Conservation (phyloP, 2,113 vertebrate species). For the Mohoua ochrocephala region DNA sequence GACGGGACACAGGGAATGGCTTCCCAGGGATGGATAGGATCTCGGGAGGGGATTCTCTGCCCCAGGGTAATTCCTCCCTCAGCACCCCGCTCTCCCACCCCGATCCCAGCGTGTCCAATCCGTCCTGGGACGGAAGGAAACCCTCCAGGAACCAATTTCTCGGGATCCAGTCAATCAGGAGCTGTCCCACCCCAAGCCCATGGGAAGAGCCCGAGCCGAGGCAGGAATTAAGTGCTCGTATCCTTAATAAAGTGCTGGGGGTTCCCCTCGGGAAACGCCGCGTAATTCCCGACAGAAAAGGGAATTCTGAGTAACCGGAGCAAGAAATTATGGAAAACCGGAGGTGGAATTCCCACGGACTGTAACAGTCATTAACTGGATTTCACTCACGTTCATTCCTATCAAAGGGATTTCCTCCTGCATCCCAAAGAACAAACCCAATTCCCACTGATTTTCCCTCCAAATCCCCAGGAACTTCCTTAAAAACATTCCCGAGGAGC, state of each 20-base stretch:
- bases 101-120: too few relatives aligned
- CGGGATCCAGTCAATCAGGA: too few relatives aligned
- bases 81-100: too few relatives aligned
- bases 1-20: too few relatives aligned
- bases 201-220: neutral
- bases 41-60: too few relatives aligned
- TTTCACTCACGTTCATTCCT: too few relatives aligned
- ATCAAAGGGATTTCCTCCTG: too few relatives aligned
- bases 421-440: neutral
- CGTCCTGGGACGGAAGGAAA: too few relatives aligned
- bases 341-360: neutral
- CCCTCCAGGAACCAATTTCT: too few relatives aligned
- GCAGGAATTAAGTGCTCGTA: neutral
- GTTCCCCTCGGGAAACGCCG: neutral
- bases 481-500: neutral
- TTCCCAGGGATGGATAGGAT: too few relatives aligned
- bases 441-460: neutral
- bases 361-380: neutral
- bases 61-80: too few relatives aligned
- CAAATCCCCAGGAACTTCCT: neutral
- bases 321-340: rapidly evolving
- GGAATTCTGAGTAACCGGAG: rapidly evolving
- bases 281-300: neutral
- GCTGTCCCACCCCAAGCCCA: neutral
- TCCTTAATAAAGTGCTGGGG: neutral